Base-by-base conservation (phyloP, 2,113 vertebrate genomes). In the Corydoras maculifer region DNA sequence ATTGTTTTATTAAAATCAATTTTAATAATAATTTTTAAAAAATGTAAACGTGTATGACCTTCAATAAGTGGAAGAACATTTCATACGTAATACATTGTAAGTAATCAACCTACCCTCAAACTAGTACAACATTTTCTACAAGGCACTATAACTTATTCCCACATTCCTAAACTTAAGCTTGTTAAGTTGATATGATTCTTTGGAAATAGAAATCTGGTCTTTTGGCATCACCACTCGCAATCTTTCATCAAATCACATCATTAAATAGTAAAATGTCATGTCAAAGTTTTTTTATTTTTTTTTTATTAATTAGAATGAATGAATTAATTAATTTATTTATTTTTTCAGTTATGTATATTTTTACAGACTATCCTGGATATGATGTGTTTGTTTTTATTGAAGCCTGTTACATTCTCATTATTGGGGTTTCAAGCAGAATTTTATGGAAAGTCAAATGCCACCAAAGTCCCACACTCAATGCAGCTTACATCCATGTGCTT, bases 401-500 rank as follows among this genome's bases (percentile, higher is more conserved):
- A 58, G 59, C 35, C 7, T 69, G 60, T 66, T 69, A 48, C 65
- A 65, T 30, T 58, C 65, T 75, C 48, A 51, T 76, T 78, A 78
- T 31, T n/a, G 60, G 6, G 62, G 71, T 70, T 76, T 59, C 61
- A 60, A 74, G 76, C 65, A 51, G n/a, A 80, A 78, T 73, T 78
- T 75, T 74, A 76, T 65, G 74, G 68, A 59, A 67, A 75, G 71
- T 72, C 72, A 77, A 77, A 76, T 58, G 31, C 65, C 71, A 76
- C 78, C 68, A 72, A 74, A 75, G 66, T 49, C 58, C 68, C 31
- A 67, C 70, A 62, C 61, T 78, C 73, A 69, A 51, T 57, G 57
- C 62, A 70, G 66, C 74, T 78, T 75, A 70, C 55, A 76, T 78
- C 75, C 62, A 64, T 51, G 32, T 63, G 68, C 48, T 49, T 75